These are phyloP conservation scores for Galago senegalensis DNA, from an alignment of 2,797 vertebrate genomes.

Conservation along the genomic window DNA sequence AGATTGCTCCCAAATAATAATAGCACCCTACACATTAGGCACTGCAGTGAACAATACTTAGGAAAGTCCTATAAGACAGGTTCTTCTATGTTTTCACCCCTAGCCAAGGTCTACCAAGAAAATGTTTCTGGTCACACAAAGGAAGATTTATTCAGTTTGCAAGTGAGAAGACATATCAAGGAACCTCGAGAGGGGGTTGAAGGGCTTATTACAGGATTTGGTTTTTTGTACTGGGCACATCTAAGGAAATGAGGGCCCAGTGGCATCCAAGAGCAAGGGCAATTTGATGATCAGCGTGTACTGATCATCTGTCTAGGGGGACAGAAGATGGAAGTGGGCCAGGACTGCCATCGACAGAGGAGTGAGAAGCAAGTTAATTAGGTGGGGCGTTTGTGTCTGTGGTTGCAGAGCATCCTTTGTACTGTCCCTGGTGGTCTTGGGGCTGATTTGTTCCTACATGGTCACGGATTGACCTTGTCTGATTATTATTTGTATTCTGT, in stretches of 20 bases:
- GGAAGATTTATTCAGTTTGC: background rate
- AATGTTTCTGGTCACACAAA: background rate
- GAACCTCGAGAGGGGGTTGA: background rate
- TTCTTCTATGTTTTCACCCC: background rate
- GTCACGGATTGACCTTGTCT: background rate
- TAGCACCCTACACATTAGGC: background rate
- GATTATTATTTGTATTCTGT: background rate
- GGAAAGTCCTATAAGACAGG: background rate
- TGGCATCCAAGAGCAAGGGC: background rate
- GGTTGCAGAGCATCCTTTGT: background rate
- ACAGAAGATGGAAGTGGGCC: background rate
- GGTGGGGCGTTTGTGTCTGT: background rate
- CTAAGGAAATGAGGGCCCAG: background rate
- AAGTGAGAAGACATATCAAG: background rate
- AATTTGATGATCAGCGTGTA: rapidly evolving
- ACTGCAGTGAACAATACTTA: background rate
- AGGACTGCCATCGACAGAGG: background rate
- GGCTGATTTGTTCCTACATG: background rate
- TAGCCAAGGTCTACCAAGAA: background rate
- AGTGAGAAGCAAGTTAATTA: background rate
- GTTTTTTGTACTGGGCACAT: background rate
- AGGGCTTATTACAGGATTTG: background rate
- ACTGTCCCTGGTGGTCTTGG: background rate
- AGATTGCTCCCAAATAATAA: too few species aligned
- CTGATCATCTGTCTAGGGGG: background rate